These are phyloP conservation scores for Gadus macrocephalus DNA, from an alignment of 2,113 vertebrate species.

Conservation along the genomic window DNA sequence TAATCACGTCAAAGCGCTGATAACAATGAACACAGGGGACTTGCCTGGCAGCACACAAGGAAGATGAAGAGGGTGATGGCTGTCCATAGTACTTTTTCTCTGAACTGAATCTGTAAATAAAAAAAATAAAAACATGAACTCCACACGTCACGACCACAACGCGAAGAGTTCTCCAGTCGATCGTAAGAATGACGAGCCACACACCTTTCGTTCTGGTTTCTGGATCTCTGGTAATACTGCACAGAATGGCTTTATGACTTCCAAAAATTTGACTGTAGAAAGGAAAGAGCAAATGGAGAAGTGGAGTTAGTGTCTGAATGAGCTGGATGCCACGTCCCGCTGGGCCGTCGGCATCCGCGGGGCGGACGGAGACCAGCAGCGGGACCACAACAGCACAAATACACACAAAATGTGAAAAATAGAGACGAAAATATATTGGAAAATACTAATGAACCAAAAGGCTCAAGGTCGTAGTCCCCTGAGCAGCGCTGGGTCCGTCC, in stretches of 20 bases:
- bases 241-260: conserved; percentile 99
- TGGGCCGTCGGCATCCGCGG: conserved; percentile 54
- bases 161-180: too few relatives aligned
- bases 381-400: not conserved
- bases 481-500: too few relatives aligned
- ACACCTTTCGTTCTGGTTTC: conserved; percentile 95
- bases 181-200: not conserved
- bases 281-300: conserved; percentile 25
- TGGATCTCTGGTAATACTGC: conserved; percentile 97
- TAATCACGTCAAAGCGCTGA: not conserved
- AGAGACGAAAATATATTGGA: too few relatives aligned
- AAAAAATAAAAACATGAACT: not conserved
- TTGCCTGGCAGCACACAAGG: conserved; percentile 96
- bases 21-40: not conserved
- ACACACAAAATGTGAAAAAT: not conserved
- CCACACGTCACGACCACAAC: too few relatives aligned
- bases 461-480: too few relatives aligned
- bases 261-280: conserved; percentile 92
- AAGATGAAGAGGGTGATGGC: conserved; percentile 99
- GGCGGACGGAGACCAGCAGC: conserved; percentile 11
- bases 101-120: conserved; percentile 88
- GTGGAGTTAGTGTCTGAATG: not conserved
- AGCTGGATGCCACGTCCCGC: not conserved
- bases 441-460: too few relatives aligned
- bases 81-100: conserved; percentile 98